Evolutionary conservation across 2,797 vertebrate genomes (phyloP), one percentile per base, ranked within the genome.

Genomic region (Falco biarmicus): DNA sequence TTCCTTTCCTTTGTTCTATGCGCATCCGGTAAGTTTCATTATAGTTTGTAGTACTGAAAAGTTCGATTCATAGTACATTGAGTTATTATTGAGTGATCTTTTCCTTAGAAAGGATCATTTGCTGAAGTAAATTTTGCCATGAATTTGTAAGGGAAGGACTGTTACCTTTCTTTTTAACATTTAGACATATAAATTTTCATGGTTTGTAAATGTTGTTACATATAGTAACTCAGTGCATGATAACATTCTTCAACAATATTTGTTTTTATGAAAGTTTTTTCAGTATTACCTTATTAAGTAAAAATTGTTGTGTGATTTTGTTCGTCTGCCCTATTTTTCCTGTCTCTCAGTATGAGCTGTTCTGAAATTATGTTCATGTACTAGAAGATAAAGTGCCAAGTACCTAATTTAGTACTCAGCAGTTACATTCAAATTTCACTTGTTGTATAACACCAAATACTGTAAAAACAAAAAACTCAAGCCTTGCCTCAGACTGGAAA

Each of bases 331-430:
- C 94, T 95, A 86, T 93, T 96, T 96, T 93, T 86, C 45, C 53
- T 48, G 13, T 87, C 64, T 87, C 64, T 88, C 85, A 84, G 80
- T 73, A 93, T 96, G 91, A 96, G 91, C 87, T 97, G 93, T 96
- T 96, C 91, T 86, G 89, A 95, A 96, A 96, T 96, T 95, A 95
- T 95, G 89, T 75, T 96, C 82, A 73, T 90, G 89, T 73, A 84
- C 84, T 81, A 77, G 65, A 92, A 96, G 87, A 95, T 51, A 32
- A 94, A 88, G 79, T 95, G 93, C 95, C 96, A 96, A 97, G 69
- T 96, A 91, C 79, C 82, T 91, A 96, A 96, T 96, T 95, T 95
- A 94, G 96, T 74, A 93, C 85, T 95, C 43, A 91, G 84, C 65
- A 73, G 61, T 69, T 84, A 50, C 54, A 95, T 95, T 89, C 79